phyloP scores from a whole-genome alignment of 2,797 vertebrate species.

The Lateolabrax maculatus region DNA sequence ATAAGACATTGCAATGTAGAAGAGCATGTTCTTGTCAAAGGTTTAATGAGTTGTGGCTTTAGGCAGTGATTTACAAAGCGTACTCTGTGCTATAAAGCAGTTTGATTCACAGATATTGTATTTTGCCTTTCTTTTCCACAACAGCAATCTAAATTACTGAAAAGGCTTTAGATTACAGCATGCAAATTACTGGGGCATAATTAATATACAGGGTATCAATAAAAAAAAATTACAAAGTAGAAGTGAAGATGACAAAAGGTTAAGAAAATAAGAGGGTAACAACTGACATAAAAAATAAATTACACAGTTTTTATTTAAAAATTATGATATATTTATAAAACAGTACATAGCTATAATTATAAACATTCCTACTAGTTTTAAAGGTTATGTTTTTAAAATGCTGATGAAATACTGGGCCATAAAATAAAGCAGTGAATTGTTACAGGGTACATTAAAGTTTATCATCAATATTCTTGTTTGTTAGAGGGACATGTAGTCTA shows the following conservation, averaged over 20 bases:
- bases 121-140: neutral
- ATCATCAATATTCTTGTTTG: neutral
- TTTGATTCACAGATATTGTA: neutral
- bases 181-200: neutral
- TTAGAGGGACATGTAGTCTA: too few relatives aligned
- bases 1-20: slow-evolving; percentile 3
- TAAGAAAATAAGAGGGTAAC: neutral
- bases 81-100: neutral
- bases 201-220: neutral
- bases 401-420: neutral
- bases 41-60: neutral
- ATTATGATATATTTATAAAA: too few relatives aligned
- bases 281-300: neutral
- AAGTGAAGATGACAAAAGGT: neutral
- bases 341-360: neutral
- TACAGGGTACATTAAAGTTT: neutral
- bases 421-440: neutral
- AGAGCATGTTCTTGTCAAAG: slow-evolving; percentile 19
- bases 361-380: neutral
- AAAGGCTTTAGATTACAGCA: neutral
- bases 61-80: slow-evolving; percentile 43
- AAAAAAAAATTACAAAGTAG: too few relatives aligned
- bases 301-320: too few relatives aligned
- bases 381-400: neutral
- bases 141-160: neutral